Evolutionary conservation across 2,888 invertebrate genomes (phyloP), one percentile per base, ranked within the genome.

Genomic region (Alloscopus bannaensis): DNA sequence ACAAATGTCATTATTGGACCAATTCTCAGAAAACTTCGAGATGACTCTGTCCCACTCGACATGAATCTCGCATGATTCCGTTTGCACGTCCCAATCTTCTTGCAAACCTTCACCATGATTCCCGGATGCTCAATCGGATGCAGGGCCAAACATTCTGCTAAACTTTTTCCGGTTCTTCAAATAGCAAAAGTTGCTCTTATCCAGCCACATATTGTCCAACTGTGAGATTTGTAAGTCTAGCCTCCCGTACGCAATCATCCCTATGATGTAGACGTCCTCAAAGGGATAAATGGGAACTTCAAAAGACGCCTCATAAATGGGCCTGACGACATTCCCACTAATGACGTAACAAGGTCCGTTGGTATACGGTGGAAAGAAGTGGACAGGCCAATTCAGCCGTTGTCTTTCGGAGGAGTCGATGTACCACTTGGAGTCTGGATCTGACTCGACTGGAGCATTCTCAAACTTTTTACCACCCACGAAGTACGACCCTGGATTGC

Each of bases 371-470:
- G 81, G 81, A n/a, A 64, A 78, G 1, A 45, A 31, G 22, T 40
- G 26, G 2, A 16, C 50, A 28, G 62, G 3, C 77, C 77, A 78
- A 24, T 52, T 60, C 20, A 78, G 6, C 13, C n/a, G 31, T 24
- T 78, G 62, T 22, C 70, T 64, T 65, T 78, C 70, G 20, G 18
- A 2, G 1, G 64, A 45, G 26, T 70, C 64, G 6, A 78, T 64
- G 29, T 70, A 81, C 81, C 81, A 81, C 45, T 81, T 81, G 1
- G 81, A 81, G 22, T 52, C n/a, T 2, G 78, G 73, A 13, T 78
- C 59, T 8, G 50, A 8, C 1, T 78, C 70, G 0, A 77, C 28
- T 1, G 6, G 2, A 16, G 62, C n/a, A 8, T 78, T 57, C 1
- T 42, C 50, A 52, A 78, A 75, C 6, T 55, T 40, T 42, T 69